Base-by-base conservation (phyloP, 2,888 invertebrate genomes). In the Hermaeophaga mercurialis region DNA sequence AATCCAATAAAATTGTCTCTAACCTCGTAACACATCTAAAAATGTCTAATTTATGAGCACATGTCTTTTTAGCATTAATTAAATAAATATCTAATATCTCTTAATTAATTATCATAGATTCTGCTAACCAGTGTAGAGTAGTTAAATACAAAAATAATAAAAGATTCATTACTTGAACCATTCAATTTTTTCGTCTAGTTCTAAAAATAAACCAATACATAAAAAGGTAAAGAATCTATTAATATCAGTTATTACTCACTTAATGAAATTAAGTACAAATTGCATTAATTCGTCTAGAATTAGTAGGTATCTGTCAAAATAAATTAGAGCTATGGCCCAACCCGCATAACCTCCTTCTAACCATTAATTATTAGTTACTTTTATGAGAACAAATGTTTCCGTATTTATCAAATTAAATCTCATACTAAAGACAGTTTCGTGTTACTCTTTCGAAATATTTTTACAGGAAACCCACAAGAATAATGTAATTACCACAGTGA, bases 381-480 rank as follows among this genome's bases (percentile, higher is more conserved):
- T 39, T 39, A 39, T 39, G 39, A 39, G 39, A 19, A 39, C 39
- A 39, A 39, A 39, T 39, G 39, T 39, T 39, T 39, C 39, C 39
- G 39, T 39, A 39, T 39, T 39, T 39, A 39, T 39, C 39, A 39
- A 39, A 39, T 39, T 39, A 39, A 39, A 39, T 39, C 39, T 9
- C 7, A 19, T 19, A 19, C 2, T 39, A 9, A 9, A 12, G 39
- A 19, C 19, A 39, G 39, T 39, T 39, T 39, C 39, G 39, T 39
- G 39, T 39, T 31, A 31, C 31, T 39, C 6, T 39, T 39, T 19
- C 1, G 22, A 7, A 19, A 38, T 17, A 39, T 39, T 22, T 39
- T 39, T 39, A n/a, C 38, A 18, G 18, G 17, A 38, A 38, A 38
- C 4, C 22, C 4, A 26, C 26, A 26, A 4, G 26, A 38, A 5